A percentile compares a stretch with the other conserved stretches of the same genome.
phyloP scores from a whole-genome alignment of 2,113 vertebrate species.

The Eubucco bourcierii region DNA sequence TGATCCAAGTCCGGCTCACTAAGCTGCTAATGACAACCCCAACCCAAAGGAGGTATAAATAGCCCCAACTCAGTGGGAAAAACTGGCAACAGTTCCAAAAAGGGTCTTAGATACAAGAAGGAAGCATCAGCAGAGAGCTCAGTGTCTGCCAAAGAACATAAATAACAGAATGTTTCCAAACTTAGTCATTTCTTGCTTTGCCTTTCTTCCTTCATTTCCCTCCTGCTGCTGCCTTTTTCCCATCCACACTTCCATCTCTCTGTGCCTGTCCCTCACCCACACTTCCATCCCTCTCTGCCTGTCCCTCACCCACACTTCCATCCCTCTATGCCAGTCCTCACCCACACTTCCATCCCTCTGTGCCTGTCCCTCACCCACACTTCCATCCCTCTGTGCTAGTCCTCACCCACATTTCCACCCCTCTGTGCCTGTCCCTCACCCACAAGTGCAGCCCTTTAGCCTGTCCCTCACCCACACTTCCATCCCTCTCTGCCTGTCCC shows the following conservation, averaged over 20 bases:
- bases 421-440: too few species aligned
- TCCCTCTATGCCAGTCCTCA: not conserved
- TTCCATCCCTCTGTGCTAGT: too few species aligned
- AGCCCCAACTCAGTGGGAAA: not conserved
- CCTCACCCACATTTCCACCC: not conserved
- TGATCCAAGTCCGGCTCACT: not conserved
- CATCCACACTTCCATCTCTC: not conserved
- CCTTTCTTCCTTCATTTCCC: not conserved
- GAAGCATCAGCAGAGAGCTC: not conserved
- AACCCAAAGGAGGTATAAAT: not conserved
- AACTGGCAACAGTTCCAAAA: not conserved
- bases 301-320: not conserved
- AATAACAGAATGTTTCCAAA: not conserved
- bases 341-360: too few species aligned
- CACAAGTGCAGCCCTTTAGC: too few species aligned
- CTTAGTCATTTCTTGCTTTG: not conserved
- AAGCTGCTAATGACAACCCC: not conserved
- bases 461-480: not conserved
- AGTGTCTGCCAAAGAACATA: not conserved
- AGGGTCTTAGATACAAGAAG: not conserved
- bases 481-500: fast-evolving
- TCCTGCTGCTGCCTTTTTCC: not conserved
- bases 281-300: too few species aligned
- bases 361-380: not conserved
- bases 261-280: too few species aligned